These are phyloP conservation scores for Micoletzkya japonica DNA, from an alignment of 2,888 invertebrate genomes.

Conservation along the genomic window DNA sequence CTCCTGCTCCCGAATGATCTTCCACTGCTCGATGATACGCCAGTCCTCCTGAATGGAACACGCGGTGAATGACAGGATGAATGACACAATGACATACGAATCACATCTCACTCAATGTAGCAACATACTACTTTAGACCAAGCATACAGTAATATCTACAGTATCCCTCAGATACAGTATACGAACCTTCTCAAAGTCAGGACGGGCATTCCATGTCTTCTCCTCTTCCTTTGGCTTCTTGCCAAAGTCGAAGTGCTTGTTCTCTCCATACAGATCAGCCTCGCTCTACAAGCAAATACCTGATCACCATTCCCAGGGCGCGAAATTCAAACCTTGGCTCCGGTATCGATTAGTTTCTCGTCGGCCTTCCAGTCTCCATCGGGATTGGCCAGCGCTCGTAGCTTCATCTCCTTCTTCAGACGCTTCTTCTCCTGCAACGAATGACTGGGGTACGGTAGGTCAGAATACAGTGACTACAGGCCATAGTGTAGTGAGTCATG, in stretches of 20 bases:
- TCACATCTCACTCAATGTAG: background rate
- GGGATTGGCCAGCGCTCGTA: conserved; percentile 40
- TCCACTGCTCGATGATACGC: conserved; percentile 61
- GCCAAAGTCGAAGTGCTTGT: conserved; percentile 60
- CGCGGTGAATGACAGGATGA: too few relatives aligned
- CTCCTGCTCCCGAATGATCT: conserved; percentile 57
- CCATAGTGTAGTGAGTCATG: too few relatives aligned
- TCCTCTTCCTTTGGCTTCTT: conserved; percentile 51
- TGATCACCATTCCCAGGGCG: background rate
- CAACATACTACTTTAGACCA: background rate
- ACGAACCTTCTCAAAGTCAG: conserved; percentile 59
- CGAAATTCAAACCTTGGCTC: conserved; percentile 29
- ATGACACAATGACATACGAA: too few relatives aligned
- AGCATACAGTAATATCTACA: too few relatives aligned
- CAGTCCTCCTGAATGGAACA: conserved; percentile 47
- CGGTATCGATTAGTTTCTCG: conserved; percentile 40
- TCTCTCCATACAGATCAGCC: conserved; percentile 58
- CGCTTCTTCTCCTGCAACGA: conserved; percentile 41
- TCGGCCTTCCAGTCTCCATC: conserved; percentile 52
- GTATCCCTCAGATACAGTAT: too few relatives aligned
- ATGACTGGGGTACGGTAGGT: background rate
- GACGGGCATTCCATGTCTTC: conserved; percentile 56
- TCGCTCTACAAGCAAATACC: conserved; percentile 38
- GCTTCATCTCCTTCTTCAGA: conserved; percentile 39
- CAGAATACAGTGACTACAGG: background rate